Evolutionary conservation across 1,140 invertebrate genomes (phyloP), one percentile per base, ranked within the genome.

Genomic region (Streblospio benedicti): DNA sequence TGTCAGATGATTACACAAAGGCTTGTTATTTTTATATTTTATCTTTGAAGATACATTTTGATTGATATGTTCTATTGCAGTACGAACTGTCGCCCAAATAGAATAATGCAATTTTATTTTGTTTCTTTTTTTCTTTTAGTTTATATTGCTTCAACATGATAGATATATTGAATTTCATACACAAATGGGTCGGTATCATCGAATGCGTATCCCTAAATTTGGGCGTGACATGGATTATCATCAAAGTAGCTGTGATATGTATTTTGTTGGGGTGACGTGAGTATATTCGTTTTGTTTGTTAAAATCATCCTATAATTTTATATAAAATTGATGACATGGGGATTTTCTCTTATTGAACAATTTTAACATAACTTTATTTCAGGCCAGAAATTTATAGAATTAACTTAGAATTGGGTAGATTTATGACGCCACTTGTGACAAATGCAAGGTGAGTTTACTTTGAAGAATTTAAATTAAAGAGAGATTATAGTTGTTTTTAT

Each of bases 141-240:
- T 84, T 23, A 76, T 83, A 20, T 80, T 86, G 64, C 71, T 86
- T 5, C 81, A 85, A 70, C 76, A 78, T 69, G 83, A 87, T 58
- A 71, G 95, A 54, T 91, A 88, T 78, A 81, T 99, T 50, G 96
- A 99, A 81, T 89, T 99, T 74, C 96, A 99, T 81, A 85, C 88
- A 52, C 88, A 89, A 59, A 85, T 87, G 80, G 96, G 96, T 0
- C 82, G 90, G 50, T 93, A 97, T 77, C 92, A 91, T 72, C 81
- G 90, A 69, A 79, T 95, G 2, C 79, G 96, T 65, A 91, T 99
- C 68, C 97, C 97, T 9, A 88, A 91, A 74, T 95, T 91, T 83
- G 95, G 95, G 0, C 82, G 92, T 61, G 97, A 99, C 76, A 83
- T 99, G 78, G 84, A 88, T 60, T 97, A 94, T 76, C 90, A 97